A percentile compares a stretch with the other conserved stretches of the same genome.
Evolutionary conservation across 1,140 invertebrate species (phyloP).

Genomic region (Oedothorax gibbosus): DNA sequence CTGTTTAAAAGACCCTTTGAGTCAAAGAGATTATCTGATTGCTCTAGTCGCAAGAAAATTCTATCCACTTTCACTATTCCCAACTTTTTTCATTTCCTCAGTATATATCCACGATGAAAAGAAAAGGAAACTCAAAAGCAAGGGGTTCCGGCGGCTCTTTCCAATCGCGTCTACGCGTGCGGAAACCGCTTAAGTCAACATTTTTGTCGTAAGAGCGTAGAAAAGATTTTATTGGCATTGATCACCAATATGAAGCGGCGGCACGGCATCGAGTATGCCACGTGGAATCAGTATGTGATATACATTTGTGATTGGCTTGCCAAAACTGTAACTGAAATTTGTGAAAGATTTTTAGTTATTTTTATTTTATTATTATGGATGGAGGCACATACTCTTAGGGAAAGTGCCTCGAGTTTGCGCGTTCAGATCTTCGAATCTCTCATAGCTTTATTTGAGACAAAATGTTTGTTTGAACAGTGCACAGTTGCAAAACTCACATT

Average conservation of each 20-base stretch:
- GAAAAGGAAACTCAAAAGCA: neutral
- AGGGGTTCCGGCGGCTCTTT: slow-evolving; percentile 32
- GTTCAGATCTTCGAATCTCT: too few species aligned
- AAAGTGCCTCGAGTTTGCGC: too few species aligned
- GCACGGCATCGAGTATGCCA: neutral
- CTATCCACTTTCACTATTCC: slow-evolving; percentile 37
- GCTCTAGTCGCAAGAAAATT: slow-evolving; percentile 42
- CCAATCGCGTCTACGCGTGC: slow-evolving; percentile 25
- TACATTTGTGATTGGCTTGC: neutral
- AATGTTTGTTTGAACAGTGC: too few species aligned
- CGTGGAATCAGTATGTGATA: slow-evolving; percentile 32
- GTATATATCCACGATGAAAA: neutral
- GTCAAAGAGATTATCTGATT: slow-evolving; percentile 44
- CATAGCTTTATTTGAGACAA: too few species aligned
- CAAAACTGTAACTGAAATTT: too few species aligned
- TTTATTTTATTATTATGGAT: too few species aligned
- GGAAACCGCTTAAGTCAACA: slow-evolving; percentile 57
- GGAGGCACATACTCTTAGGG: too few species aligned
- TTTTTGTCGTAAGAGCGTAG: slow-evolving; percentile 51
- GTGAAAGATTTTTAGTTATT: too few species aligned
- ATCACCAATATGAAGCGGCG: slow-evolving; percentile 48
- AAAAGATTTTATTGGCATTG: slow-evolving; percentile 56
- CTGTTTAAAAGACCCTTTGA: neutral
- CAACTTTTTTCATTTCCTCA: slow-evolving; percentile 43
- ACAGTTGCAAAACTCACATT: too few species aligned